Evolutionary conservation across 1,140 invertebrate species (phyloP).

Genomic region (Tetramorium parvispinum): DNA sequence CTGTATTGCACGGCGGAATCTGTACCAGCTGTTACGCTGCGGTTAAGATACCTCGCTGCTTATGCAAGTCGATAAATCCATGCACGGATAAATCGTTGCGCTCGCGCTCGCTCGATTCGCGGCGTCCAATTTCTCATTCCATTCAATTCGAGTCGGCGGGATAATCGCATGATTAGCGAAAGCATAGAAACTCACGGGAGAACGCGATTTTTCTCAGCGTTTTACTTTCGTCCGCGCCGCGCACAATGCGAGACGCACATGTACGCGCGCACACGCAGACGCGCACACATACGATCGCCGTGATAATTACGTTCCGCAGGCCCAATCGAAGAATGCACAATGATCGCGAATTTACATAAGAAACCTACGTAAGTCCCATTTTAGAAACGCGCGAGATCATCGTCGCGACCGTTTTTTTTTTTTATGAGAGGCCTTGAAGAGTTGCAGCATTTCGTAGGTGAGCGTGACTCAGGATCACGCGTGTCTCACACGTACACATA

Average conservation of each 20-base stretch:
- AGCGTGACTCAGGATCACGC: constrained; percentile 57
- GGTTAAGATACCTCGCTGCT: background rate
- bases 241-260: constrained; percentile 9
- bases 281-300: background rate
- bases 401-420: constrained; percentile 49
- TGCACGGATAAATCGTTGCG: background rate
- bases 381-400: constrained; percentile 36
- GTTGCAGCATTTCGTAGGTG: constrained; percentile 29
- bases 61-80: background rate
- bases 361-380: constrained; percentile 11
- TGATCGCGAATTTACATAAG: constrained; percentile 48
- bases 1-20: background rate
- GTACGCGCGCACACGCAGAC: background rate
- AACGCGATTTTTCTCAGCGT: constrained; percentile 22
- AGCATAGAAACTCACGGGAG: constrained; percentile 44
- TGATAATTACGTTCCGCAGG: background rate
- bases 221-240: constrained; percentile 46
- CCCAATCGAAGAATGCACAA: background rate
- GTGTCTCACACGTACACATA: constrained; percentile 49
- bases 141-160: constrained; percentile 25
- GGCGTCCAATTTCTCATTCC: constrained; percentile 22
- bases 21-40: background rate
- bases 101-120: background rate
- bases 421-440: constrained; percentile 56
- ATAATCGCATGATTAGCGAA: constrained; percentile 52